Conservation (phyloP, 2,113 vertebrate species). For the Anser cygnoides region DNA sequence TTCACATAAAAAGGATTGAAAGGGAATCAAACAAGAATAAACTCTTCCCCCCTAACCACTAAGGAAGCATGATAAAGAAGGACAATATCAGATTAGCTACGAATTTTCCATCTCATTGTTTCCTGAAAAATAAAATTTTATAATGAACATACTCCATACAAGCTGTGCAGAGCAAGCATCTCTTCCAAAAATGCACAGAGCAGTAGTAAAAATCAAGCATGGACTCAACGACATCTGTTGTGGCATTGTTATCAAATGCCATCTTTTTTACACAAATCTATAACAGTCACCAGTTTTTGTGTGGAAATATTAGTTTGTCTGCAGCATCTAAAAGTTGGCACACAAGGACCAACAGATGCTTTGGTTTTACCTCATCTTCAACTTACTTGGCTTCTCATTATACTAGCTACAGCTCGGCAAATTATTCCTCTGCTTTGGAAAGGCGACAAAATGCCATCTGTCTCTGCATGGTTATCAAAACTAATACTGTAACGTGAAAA, state of each 20-base stretch:
- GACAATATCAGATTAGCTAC: slow-evolving; percentile 73
- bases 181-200: slow-evolving; percentile 80
- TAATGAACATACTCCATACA: slow-evolving; percentile 76
- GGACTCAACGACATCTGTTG: slow-evolving; percentile 82
- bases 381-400: slow-evolving; percentile 81
- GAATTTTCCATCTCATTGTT: slow-evolving; percentile 80
- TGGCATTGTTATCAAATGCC: slow-evolving; percentile 81
- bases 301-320: slow-evolving; percentile 84
- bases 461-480: slow-evolving; percentile 83
- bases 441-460: slow-evolving; percentile 83
- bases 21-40: slow-evolving; percentile 67
- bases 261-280: slow-evolving; percentile 81
- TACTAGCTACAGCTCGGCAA: slow-evolving; percentile 77
- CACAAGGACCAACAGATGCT: slow-evolving; percentile 79
- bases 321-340: slow-evolving; percentile 77
- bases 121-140: slow-evolving; percentile 81
- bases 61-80: slow-evolving; percentile 65
- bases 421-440: slow-evolving; percentile 83
- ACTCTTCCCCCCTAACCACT: slow-evolving; percentile 65
- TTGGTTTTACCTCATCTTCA: slow-evolving; percentile 82
- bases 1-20: slow-evolving; percentile 48
- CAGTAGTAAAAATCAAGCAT: slow-evolving; percentile 79
- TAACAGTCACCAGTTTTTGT: slow-evolving; percentile 74
- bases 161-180: slow-evolving; percentile 75
- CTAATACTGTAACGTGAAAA: slow-evolving; percentile 75